These are phyloP conservation scores for Neoascia interrupta DNA, from an alignment of 2,888 invertebrate genomes.

Conservation along the genomic window DNA sequence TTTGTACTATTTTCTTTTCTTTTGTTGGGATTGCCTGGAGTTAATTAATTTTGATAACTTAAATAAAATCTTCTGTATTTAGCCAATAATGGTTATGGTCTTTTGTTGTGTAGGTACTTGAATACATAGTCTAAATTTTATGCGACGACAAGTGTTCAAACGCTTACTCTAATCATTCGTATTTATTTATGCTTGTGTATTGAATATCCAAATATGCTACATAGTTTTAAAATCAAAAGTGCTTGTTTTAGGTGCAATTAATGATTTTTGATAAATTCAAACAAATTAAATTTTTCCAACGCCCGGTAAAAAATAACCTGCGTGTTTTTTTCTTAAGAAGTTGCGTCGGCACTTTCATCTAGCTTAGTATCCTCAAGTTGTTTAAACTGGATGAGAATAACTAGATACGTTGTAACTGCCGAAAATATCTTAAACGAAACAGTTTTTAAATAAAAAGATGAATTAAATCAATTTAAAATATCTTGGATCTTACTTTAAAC, in stretches of 20 bases:
- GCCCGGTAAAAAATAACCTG: too few relatives aligned
- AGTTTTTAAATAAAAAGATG: background rate
- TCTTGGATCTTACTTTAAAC: slow-evolving; percentile 74
- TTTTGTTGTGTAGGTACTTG: background rate
- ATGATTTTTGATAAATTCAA: too few relatives aligned
- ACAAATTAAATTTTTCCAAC: too few relatives aligned
- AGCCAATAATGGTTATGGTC: too few relatives aligned
- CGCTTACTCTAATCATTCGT: too few relatives aligned
- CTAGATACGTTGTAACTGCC: slow-evolving; percentile 78
- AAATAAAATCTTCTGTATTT: slow-evolving; percentile 53
- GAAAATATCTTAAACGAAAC: slow-evolving; percentile 75
- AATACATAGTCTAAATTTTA: background rate
- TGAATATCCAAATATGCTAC: too few relatives aligned
- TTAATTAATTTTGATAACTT: slow-evolving; percentile 36
- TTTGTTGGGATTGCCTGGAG: slow-evolving; percentile 17
- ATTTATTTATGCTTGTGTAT: too few relatives aligned
- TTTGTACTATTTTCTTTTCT: background rate
- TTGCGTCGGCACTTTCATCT: slow-evolving; percentile 70
- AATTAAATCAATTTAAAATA: too few relatives aligned
- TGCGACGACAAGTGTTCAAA: too few relatives aligned
- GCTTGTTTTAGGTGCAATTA: too few relatives aligned
- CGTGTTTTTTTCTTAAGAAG: too few relatives aligned
- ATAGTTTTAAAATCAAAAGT: too few relatives aligned
- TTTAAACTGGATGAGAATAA: slow-evolving; percentile 79
- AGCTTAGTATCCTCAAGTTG: slow-evolving; percentile 77